phyloP scores from a whole-genome alignment of 2,113 vertebrate species.

The Sterna hirundo region DNA sequence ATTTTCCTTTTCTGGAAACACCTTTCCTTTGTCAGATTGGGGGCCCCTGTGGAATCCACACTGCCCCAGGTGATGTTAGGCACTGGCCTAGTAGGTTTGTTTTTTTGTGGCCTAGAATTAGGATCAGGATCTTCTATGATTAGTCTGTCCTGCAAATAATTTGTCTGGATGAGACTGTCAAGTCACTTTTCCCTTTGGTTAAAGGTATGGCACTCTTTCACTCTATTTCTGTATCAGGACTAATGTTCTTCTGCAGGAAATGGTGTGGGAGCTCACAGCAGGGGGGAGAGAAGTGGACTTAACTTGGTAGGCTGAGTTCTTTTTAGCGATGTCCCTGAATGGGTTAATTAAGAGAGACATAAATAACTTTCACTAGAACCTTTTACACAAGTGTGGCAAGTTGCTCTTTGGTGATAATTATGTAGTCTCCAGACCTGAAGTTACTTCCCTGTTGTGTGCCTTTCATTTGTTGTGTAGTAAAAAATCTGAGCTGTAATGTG shows the following conservation, averaged over 20 bases:
- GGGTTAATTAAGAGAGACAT: not conserved
- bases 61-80: not conserved
- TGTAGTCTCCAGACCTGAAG: not conserved
- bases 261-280: not conserved
- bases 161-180: not conserved
- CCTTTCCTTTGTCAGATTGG: not conserved
- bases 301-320: not conserved
- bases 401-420: not conserved
- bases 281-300: not conserved
- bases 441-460: not conserved
- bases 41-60: not conserved
- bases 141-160: not conserved
- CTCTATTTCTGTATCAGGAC: not conserved
- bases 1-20: not conserved
- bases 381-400: not conserved
- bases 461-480: not conserved
- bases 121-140: not conserved
- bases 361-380: not conserved
- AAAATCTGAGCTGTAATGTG: not conserved
- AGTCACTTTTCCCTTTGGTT: not conserved
- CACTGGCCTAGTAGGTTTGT: not conserved
- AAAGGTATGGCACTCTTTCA: accelerated
- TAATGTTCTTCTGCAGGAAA: not conserved
- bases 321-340: accelerated
- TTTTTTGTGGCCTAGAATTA: not conserved